phyloP scores from a whole-genome alignment of 2,113 vertebrate genomes.

The Climacteris rufus region DNA sequence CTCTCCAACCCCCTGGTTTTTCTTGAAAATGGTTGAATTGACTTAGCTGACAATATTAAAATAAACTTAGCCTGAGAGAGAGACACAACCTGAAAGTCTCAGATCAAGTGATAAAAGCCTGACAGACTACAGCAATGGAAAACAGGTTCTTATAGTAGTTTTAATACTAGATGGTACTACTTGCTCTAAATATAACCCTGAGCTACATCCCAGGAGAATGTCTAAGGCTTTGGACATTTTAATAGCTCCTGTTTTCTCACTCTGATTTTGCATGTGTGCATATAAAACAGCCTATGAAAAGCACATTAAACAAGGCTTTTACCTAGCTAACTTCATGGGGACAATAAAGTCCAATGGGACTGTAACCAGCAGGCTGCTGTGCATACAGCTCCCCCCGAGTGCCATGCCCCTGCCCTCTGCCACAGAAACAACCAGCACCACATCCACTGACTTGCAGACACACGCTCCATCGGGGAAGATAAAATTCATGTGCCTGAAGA shows the following conservation, averaged over 20 bases:
- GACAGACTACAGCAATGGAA: constrained; percentile 12
- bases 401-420: background rate
- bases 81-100: constrained; percentile 49
- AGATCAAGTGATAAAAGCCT: constrained; percentile 55
- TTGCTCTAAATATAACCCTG: constrained; percentile 33
- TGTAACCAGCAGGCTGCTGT: background rate
- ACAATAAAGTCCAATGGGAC: background rate
- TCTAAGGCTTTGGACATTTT: background rate
- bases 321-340: background rate
- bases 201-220: constrained; percentile 35
- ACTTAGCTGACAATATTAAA: constrained; percentile 34
- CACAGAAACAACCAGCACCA: background rate
- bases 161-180: constrained; percentile 15
- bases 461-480: rapidly evolving
- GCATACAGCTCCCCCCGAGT: rapidly evolving
- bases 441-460: background rate
- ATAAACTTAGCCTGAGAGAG: constrained; percentile 27
- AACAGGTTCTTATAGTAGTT: constrained; percentile 31
- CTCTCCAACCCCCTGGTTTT: background rate
- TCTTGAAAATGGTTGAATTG: constrained; percentile 43
- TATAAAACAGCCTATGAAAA: background rate
- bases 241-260: constrained; percentile 25
- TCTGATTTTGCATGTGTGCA: background rate
- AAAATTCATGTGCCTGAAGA: background rate
- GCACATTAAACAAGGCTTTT: background rate